These are phyloP conservation scores for Trogon surrucura DNA, from an alignment of 2,113 vertebrate genomes.

Conservation along the genomic window DNA sequence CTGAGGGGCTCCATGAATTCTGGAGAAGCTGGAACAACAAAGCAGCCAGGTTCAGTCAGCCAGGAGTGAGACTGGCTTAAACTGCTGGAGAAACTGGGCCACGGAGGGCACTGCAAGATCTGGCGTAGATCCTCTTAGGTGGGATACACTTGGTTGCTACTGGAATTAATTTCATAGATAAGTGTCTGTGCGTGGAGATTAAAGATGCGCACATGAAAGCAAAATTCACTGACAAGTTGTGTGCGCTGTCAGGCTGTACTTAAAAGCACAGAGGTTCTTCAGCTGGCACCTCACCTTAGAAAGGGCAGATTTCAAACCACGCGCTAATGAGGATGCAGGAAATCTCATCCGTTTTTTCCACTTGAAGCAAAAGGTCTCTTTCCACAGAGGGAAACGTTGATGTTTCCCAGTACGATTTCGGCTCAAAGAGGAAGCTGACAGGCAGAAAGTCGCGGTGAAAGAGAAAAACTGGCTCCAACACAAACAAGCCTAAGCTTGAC, in stretches of 20 bases:
- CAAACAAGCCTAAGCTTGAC: slow-evolving; percentile 64
- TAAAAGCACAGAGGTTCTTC: slow-evolving; percentile 11
- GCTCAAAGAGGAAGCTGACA: slow-evolving; percentile 39
- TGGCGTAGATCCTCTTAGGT: background rate
- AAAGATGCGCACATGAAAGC: background rate
- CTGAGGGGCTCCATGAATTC: background rate
- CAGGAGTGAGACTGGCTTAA: background rate
- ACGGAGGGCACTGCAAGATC: background rate
- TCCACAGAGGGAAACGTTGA: slow-evolving; percentile 34
- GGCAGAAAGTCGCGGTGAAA: slow-evolving; percentile 11
- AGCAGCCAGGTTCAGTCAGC: background rate
- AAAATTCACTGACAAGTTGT: slow-evolving; percentile 1
- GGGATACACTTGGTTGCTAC: background rate
- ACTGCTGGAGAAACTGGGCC: background rate
- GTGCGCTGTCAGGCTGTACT: background rate
- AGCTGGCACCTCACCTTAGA: slow-evolving; percentile 33
- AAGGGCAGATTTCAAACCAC: background rate
- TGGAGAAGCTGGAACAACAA: background rate
- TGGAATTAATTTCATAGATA: slow-evolving; percentile 15
- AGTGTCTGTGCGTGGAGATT: slow-evolving; percentile 7
- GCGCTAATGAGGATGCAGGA: slow-evolving; percentile 52
- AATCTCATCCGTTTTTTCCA: slow-evolving; percentile 53
- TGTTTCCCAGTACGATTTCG: slow-evolving; percentile 24
- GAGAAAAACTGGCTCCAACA: slow-evolving; percentile 41
- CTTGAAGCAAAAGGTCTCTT: slow-evolving; percentile 48